Evolutionary conservation across 2,888 invertebrate species (phyloP), one percentile per base, ranked within the genome.

Genomic region (Hypercompe scribonia): DNA sequence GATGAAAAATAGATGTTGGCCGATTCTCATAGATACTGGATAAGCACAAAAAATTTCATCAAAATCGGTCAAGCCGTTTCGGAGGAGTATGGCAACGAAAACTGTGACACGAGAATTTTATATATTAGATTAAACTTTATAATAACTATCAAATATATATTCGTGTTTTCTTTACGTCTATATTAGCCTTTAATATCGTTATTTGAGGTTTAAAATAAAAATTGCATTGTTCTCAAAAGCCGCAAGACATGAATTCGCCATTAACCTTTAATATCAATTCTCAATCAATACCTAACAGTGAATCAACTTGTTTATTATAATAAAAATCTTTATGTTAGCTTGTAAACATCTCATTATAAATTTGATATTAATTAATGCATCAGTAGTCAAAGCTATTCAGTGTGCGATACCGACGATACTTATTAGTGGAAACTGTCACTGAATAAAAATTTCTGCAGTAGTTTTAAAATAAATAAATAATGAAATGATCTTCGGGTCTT

Each of bases 401-500:
- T 69, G 73, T 69, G 66, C 46, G 73, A 66, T 70, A 70, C 58
- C 24, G 73, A 42, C 61, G 69, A 36, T 46, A n/a, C n/a, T n/a
- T n/a, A 42, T 69, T 70, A 69, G 61, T 33, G 24, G 28, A 15
- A 34, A 5, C 28, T 58, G 61, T 13, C 42, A 70, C 46, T 36
- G 15, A 36, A 42, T 3, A 61, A 33, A 36, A 33, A 61, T 24
- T 7, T 24, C 61, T 5, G 21, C 65, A 73, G 58, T 65, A 73
- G 73, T 46, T 13, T 36, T 8, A 61, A 5, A 42, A 28, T 50
- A 50, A 39, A 39, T n/a, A n/a, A n/a, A n/a, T n/a, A n/a, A n/a
- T n/a, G n/a, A n/a, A n/a, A n/a, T n/a, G n/a, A n/a, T n/a, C 8
- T 50, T 50, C 24, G 50, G 46, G 15, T 46, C 15, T 46, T 46